Conservation (phyloP, 2,888 invertebrate genomes). For the Sarcophaga carnaria region DNA sequence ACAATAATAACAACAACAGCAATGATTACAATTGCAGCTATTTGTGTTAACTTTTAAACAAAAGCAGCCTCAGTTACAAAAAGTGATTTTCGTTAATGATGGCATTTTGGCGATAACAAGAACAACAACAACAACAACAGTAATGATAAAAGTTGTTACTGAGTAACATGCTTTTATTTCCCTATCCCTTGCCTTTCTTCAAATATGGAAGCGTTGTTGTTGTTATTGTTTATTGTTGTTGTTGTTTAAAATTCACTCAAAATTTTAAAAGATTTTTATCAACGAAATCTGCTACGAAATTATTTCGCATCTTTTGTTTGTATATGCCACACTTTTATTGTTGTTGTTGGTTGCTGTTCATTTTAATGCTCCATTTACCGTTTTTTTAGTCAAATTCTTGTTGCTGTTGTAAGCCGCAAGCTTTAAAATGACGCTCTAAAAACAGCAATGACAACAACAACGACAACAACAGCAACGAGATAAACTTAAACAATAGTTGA, state of each 20-base stretch:
- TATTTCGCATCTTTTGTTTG: not conserved
- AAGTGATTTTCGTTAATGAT: slow-evolving; percentile 22
- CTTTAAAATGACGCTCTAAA: slow-evolving; percentile 60
- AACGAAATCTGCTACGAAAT: not conserved
- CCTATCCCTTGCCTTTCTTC: not conserved
- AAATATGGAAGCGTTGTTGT: slow-evolving; percentile 4
- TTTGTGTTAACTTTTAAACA: slow-evolving; percentile 8
- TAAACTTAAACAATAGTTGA: slow-evolving; percentile 43
- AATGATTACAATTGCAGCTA: not conserved
- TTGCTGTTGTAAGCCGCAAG: slow-evolving; percentile 64
- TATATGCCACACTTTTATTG: slow-evolving; percentile 7
- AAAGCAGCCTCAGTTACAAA: slow-evolving; percentile 17
- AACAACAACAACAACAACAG: not conserved
- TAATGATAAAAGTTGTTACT: too few relatives aligned
- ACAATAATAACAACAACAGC: slow-evolving; percentile 33
- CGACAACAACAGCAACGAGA: slow-evolving; percentile 21
- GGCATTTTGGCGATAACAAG: not conserved
- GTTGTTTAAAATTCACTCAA: slow-evolving; percentile 51
- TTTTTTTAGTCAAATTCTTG: slow-evolving; percentile 27
- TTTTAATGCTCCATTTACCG: slow-evolving; percentile 40
- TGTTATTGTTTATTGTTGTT: not conserved
- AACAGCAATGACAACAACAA: slow-evolving; percentile 50
- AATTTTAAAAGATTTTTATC: slow-evolving; percentile 65
- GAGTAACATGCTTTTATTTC: not conserved
- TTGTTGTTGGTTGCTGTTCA: slow-evolving; percentile 1